Conservation (phyloP, 2,888 invertebrate genomes). For the Cosmia trapezina region DNA sequence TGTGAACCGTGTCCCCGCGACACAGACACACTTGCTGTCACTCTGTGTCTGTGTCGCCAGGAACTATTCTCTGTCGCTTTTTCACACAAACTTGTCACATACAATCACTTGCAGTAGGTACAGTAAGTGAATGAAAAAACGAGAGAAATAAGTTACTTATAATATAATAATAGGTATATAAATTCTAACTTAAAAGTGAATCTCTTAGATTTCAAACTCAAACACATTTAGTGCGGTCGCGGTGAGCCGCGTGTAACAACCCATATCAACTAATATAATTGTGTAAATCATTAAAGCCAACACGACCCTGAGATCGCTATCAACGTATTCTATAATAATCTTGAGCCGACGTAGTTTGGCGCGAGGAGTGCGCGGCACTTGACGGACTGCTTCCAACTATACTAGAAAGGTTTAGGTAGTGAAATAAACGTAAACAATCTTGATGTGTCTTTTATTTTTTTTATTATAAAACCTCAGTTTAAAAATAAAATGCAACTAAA, state of each 20-base stretch:
- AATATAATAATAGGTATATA: constrained; percentile 55
- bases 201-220: constrained; percentile 77
- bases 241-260: constrained; percentile 69
- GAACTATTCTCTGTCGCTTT: constrained; percentile 49
- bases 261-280: constrained; percentile 66
- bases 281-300: constrained; percentile 75
- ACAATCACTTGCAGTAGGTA: constrained; percentile 23
- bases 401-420: too few relatives aligned
- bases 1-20: constrained; percentile 46
- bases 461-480: too few relatives aligned
- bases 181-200: constrained; percentile 69
- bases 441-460: too few relatives aligned
- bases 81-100: constrained; percentile 50
- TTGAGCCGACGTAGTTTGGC: constrained; percentile 67
- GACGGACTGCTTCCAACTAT: neutral
- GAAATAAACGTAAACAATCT: too few relatives aligned
- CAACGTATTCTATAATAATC: constrained; percentile 56
- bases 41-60: neutral
- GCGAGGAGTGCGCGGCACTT: constrained; percentile 10
- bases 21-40: constrained; percentile 2
- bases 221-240: constrained; percentile 77
- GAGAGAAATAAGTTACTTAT: constrained; percentile 59
- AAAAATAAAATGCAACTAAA: too few relatives aligned
- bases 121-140: constrained; percentile 62
- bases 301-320: constrained; percentile 53